Base-by-base conservation (phyloP, 1,140 invertebrate species). In the Choristoneura fumiferana region DNA sequence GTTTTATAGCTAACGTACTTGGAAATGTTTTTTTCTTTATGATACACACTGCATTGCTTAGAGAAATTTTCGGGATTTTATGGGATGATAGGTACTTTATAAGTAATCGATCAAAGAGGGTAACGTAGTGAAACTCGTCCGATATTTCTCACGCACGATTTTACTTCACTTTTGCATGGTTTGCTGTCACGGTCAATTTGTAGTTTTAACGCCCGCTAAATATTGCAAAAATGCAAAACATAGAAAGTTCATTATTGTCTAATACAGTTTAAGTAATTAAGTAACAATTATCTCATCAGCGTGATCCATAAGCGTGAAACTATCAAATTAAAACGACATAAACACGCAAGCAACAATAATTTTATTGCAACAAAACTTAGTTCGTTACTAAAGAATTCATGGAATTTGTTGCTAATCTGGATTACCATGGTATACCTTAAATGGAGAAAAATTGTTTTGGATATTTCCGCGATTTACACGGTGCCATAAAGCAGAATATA, bases 251-350 rank as follows among this genome's bases (percentile, higher is more conserved):
- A 29, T 18, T 17, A 49, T 12, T 49, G 40, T 43, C 40, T 43
- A 22, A 49, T 49, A 49, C 17, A 49, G 43, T 49, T 49, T 17
- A 49, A 49, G 43, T n/a, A 49, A 29, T 49, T 49, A 40, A 40
- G 39, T 45, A 29, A 49, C 43, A 49, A 49, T 49, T 49, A 49
- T 49, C 43, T 49, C 29, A 49, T 49, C 43, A 49, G 18, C 29
- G 43, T 10, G n/a, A 18, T 15, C 17, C 6, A 49, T 49, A 17
- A 17, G 43, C 43, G 43, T 49, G 43, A 49, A 49, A 49, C 43
- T 17, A 49, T 33, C 22, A 12, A 49, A 33, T 33, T 49, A 49
- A 3, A 49, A 18, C 17, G 17, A 49, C 18, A 45, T 15, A 45
- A 49, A 49, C 43, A 49, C 43, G 40, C 40, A 17, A 43, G 40